Evolutionary conservation across 1,140 invertebrate genomes (phyloP).

Genomic region (Drosophila micromelanica): DNA sequence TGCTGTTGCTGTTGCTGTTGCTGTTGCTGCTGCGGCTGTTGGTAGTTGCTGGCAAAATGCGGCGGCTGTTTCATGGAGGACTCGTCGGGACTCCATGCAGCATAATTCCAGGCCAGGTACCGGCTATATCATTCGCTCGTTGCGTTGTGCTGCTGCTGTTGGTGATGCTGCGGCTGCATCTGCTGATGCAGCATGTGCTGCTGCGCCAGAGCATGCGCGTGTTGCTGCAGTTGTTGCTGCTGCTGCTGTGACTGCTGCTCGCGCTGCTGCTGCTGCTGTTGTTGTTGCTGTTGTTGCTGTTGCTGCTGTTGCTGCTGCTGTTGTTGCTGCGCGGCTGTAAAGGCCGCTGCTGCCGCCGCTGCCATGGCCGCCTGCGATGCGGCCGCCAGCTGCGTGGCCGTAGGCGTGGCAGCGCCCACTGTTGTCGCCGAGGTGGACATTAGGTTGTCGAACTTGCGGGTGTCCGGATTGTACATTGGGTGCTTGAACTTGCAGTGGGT

Average conservation of each 20-base stretch:
- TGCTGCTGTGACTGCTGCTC: slow-evolving; percentile 57
- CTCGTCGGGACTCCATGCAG: slow-evolving; percentile 72
- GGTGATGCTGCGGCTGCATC: slow-evolving; percentile 70
- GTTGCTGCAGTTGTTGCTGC: slow-evolving; percentile 66
- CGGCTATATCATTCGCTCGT: slow-evolving; percentile 84
- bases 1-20: no score
- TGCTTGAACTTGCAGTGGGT: slow-evolving; percentile 96
- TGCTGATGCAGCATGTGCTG: slow-evolving; percentile 73
- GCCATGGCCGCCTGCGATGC: slow-evolving; percentile 77
- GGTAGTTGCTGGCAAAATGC: slow-evolving; percentile 49
- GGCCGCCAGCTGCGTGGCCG: slow-evolving; percentile 79
- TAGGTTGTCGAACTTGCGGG: slow-evolving; percentile 91
- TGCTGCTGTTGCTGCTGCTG: slow-evolving; percentile 77
- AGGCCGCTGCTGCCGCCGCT: slow-evolving; percentile 78
- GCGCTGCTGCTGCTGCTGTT: slow-evolving; percentile 79
- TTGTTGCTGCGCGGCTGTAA: slow-evolving; percentile 67
- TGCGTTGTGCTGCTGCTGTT: slow-evolving; percentile 78
- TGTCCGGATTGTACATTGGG: slow-evolving; percentile 91
- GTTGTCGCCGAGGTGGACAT: slow-evolving; percentile 85
- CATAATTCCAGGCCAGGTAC: slow-evolving; percentile 78
- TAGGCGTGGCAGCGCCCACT: slow-evolving; percentile 85
- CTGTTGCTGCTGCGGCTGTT: slow-evolving; percentile 35
- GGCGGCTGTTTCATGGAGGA: slow-evolving; percentile 57
- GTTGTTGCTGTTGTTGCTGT: slow-evolving; percentile 60
- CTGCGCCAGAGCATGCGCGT: slow-evolving; percentile 84